These are phyloP conservation scores for Aselliscus stoliczkanus DNA, from an alignment of 2,797 vertebrate species.

Conservation along the genomic window DNA sequence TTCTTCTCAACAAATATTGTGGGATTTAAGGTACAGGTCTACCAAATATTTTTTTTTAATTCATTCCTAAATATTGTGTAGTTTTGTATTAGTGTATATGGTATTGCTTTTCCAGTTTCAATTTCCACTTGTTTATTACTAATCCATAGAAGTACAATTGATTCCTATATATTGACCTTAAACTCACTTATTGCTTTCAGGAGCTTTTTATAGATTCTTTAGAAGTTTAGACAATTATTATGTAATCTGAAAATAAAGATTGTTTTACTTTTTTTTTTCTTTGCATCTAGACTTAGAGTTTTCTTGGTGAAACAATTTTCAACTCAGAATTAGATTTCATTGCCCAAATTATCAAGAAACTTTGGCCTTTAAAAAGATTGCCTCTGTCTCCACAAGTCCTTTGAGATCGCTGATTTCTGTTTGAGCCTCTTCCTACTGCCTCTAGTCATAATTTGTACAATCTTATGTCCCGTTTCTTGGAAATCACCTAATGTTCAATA, in stretches of 20 bases:
- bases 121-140: not conserved
- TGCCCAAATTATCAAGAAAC: not conserved
- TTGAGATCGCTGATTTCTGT: not conserved
- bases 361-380: not conserved
- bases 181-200: not conserved
- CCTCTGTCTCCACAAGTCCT: not conserved
- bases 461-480: not conserved
- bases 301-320: not conserved
- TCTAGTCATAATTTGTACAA: not conserved
- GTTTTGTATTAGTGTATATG: not conserved
- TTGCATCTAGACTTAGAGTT: not conserved
- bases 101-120: not conserved
- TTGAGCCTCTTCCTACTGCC: not conserved
- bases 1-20: not conserved
- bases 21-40: not conserved
- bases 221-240: not conserved
- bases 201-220: not conserved
- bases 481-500: not conserved
- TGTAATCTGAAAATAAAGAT: not conserved
- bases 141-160: not conserved
- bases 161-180: not conserved
- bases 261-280: not conserved
- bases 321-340: not conserved
- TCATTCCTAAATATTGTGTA: not conserved
- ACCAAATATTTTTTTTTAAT: not conserved